Conservation (phyloP, 2,888 invertebrate species). For the Caenorhabditis wallacei region DNA sequence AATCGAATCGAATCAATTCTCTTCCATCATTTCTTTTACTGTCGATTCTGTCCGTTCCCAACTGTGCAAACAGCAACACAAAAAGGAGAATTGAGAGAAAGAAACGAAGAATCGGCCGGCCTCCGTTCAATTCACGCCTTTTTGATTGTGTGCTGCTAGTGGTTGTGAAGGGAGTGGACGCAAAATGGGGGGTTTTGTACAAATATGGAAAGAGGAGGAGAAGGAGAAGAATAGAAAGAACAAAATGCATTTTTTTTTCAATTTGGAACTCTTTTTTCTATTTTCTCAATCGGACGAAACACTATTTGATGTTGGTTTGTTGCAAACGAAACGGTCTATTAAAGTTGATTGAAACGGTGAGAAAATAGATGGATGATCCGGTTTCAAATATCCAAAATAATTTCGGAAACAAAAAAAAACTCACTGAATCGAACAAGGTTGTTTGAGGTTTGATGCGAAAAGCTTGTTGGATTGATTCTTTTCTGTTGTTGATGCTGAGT, state of each 20-base stretch:
- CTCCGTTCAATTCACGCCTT: slow-evolving; percentile 46
- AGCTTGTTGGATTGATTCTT: slow-evolving; percentile 24
- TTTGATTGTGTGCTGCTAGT: slow-evolving; percentile 39
- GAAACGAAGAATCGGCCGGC: not conserved
- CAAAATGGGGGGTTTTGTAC: slow-evolving; percentile 12
- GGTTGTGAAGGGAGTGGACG: not conserved
- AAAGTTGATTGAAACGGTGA: slow-evolving; percentile 15
- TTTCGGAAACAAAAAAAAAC: slow-evolving; percentile 26
- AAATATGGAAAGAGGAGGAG: slow-evolving; percentile 15
- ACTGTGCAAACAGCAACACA: slow-evolving; percentile 44
- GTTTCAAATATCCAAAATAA: slow-evolving; percentile 18
- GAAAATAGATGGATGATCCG: slow-evolving; percentile 23
- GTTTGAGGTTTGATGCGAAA: slow-evolving; percentile 36
- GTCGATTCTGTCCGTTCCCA: slow-evolving; percentile 32
- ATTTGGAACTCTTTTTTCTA: slow-evolving; percentile 18
- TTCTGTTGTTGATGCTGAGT: slow-evolving; percentile 22
- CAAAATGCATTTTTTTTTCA: slow-evolving; percentile 13
- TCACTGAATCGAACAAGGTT: slow-evolving; percentile 56
- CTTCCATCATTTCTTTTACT: slow-evolving; percentile 5
- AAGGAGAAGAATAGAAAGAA: slow-evolving; percentile 3
- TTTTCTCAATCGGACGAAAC: not conserved
- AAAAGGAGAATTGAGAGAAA: slow-evolving; percentile 6
- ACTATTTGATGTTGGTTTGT: slow-evolving; percentile 23
- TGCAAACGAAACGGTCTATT: slow-evolving; percentile 8
- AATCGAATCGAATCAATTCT: slow-evolving; percentile 30